Base-by-base conservation (phyloP, 2,888 invertebrate species). In the Orchesella flavescens region DNA sequence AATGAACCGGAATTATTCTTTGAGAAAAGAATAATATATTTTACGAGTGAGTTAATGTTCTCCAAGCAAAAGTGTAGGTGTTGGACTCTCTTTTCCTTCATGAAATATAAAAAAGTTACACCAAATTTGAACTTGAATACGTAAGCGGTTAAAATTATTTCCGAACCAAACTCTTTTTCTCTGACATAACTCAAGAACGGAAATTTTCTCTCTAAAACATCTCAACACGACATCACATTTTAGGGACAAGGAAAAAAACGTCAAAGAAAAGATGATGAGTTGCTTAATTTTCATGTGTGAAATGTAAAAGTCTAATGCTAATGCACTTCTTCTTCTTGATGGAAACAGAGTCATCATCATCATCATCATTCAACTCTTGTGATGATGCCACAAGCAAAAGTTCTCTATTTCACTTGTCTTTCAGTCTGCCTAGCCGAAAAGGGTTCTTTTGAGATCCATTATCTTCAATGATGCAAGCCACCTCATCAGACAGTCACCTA, bases 271-370 rank as follows among this genome's bases (percentile, higher is more conserved):
- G 19, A 66, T 66, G 66, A 66, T 66, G 66, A 66, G 66, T 66
- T 66, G 66, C 66, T 46, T 46, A 66, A 66, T 66, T 44, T 46
- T 46, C 66, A 66, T 15, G 46, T 44, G 66, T 19, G 66, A 66
- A 66, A 44, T 46, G 46, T n/a, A 66, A 44, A 34, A 63, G 12
- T n/a, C 66, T 12, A 1, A 9, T 46, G 46, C 66, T 66, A 17
- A n/a, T 44, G 43, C 66, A 65, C 10, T n/a, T 7, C 9, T 43
- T n/a, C 10, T n/a, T 7, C 9, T 43, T n/a, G 46, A 66, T 12
- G n/a, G 43, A 24, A 23, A 34, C 24, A 63, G 63, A 66, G 46
- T 43, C 44, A 43, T 46, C 66, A 66, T n/a, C 44, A 43, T 46
- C 66, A 66, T n/a, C 21, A 21, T 59, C 59, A 17, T 17, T 21